Evolutionary conservation across 1,140 invertebrate genomes (phyloP).

Genomic region (Microvelia longipes): DNA sequence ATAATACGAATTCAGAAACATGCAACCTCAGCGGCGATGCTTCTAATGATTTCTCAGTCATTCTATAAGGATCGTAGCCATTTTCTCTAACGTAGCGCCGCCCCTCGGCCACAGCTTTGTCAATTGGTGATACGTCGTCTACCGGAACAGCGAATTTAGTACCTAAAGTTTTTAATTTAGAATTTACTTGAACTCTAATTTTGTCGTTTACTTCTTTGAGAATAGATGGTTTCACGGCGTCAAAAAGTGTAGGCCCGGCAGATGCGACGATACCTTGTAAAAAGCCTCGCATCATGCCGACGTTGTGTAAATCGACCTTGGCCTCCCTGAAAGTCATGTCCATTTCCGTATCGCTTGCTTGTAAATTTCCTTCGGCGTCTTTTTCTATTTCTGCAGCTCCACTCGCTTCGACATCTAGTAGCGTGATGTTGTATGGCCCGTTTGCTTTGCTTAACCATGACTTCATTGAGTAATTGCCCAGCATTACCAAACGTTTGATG

Average conservation of each 20-base stretch:
- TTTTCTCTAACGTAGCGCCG: slow-evolving; percentile 51
- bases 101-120: slow-evolving; percentile 52
- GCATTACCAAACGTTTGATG: slow-evolving; percentile 37
- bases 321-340: slow-evolving; percentile 62
- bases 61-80: slow-evolving; percentile 53
- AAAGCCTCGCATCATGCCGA: slow-evolving; percentile 53
- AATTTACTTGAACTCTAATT: slow-evolving; percentile 18
- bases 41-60: slow-evolving; percentile 12
- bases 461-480: slow-evolving; percentile 57
- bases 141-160: slow-evolving; percentile 50
- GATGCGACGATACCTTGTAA: slow-evolving; percentile 64
- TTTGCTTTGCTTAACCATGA: slow-evolving; percentile 49
- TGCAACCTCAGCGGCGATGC: slow-evolving; percentile 17
- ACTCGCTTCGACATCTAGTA: slow-evolving; percentile 47
- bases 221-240: slow-evolving; percentile 69
- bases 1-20: slow-evolving; percentile 46
- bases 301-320: slow-evolving; percentile 60
- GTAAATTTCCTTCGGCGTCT: slow-evolving; percentile 50
- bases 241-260: slow-evolving; percentile 62
- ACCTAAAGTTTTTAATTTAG: slow-evolving; percentile 16
- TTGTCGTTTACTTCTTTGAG: slow-evolving; percentile 38
- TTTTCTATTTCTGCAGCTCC: slow-evolving; percentile 51
- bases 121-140: slow-evolving; percentile 46
- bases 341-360: slow-evolving; percentile 58
- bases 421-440: slow-evolving; percentile 58